These are phyloP conservation scores for Steatornis caripensis DNA, from an alignment of 2,113 vertebrate species.

Conservation along the genomic window DNA sequence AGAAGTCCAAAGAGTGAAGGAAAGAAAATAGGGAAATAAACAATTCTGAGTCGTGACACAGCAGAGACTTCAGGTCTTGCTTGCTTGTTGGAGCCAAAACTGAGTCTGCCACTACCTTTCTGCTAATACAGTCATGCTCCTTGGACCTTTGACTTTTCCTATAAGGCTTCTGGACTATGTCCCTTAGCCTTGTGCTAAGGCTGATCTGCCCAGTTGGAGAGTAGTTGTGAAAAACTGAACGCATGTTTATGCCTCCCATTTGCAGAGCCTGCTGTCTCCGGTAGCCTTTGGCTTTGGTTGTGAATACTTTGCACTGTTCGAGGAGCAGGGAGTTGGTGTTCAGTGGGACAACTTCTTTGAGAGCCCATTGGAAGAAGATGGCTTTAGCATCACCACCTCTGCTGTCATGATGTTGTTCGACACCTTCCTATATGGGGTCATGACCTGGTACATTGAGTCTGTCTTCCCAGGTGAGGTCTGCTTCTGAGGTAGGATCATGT, in stretches of 20 bases:
- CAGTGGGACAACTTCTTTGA: slow-evolving; percentile 93
- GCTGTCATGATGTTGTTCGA: slow-evolving; percentile 90
- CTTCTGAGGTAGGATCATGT: not conserved
- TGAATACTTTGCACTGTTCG: slow-evolving; percentile 92
- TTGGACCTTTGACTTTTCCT: not conserved
- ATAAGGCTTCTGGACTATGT: not conserved
- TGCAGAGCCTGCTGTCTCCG: slow-evolving; percentile 91
- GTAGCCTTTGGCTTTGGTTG: slow-evolving; percentile 97
- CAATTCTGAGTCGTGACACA: not conserved
- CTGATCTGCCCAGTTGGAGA: not conserved
- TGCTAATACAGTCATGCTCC: fast-evolving
- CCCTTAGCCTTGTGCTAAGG: not conserved
- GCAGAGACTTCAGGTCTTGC: not conserved
- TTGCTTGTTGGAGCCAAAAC: not conserved
- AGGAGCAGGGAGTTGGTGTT: slow-evolving; percentile 94
- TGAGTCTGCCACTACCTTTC: not conserved
- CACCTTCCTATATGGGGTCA: slow-evolving; percentile 87
- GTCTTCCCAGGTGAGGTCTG: slow-evolving; percentile 89
- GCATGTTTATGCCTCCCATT: not conserved
- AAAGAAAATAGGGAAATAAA: not conserved
- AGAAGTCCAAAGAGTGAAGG: not conserved
- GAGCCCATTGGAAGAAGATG: slow-evolving; percentile 86
- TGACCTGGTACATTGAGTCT: slow-evolving; percentile 97
- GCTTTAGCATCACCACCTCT: slow-evolving; percentile 88
- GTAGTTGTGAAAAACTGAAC: not conserved